Evolutionary conservation across 2,797 vertebrate genomes (phyloP), one percentile per base, ranked within the genome.

Genomic region (Odontamblyopus rebecca): DNA sequence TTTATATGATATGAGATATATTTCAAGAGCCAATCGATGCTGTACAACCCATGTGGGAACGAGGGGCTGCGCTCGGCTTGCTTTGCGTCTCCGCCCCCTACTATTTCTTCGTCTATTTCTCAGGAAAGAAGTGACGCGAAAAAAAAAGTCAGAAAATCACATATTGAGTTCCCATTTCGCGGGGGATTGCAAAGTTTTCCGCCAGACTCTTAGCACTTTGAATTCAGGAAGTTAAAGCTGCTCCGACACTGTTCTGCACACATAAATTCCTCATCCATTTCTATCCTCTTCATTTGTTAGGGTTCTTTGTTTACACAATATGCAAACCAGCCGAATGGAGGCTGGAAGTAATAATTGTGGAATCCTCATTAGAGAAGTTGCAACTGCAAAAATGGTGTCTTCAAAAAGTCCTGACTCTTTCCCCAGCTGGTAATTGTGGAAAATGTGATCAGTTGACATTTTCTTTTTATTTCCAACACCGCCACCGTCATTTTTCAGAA

Each of bases 11-110:
- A 87, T 81, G 74, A 90, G 86, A 90, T 88, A 88, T 88, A 93
- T 93, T 93, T 93, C 88, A 90, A 81, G 80, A 90, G 89, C 88
- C 87, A 89, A 93, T 93, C 82, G 84, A 93, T 93, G 91, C 83
- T 69, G 81, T 89, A 89, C 88, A 88, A 76, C 83, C 84, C 89
- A 82, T 86, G 64, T 82, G 92, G 89, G 92, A 90, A 79, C 65
- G 67, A 5, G 23, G 73, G 83, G 57, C 76, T 41, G 77, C 68
- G 72, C 81, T 83, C 75, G 87, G 86, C 89, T 90, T 90, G 75
- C 85, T 80, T 85, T 88, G 66, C 44, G 15, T 6, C 72, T 81
- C 80, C 68, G 80, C 83, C 85, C 85, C 78, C 84, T 78, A 76
- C 76, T 85, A 76, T 82, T 88, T 82, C 82, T 75, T 85, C 88